Conservation (phyloP, 2,797 vertebrate species). For the Artibeus lituratus region DNA sequence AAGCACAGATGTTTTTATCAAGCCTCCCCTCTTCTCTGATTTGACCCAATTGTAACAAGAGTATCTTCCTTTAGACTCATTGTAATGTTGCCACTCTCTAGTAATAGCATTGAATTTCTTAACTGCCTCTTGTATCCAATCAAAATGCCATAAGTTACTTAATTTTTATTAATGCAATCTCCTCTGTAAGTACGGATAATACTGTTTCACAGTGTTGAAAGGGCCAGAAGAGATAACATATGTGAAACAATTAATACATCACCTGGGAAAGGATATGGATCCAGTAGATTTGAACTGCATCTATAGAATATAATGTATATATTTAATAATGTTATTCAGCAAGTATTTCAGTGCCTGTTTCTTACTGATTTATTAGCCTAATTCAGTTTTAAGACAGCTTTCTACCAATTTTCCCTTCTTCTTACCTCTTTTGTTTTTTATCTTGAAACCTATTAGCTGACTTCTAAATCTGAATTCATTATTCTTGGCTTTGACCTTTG, state of each 20-base stretch:
- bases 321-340: not conserved
- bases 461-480: not conserved
- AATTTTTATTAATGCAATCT: not conserved
- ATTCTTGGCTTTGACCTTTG: constrained; percentile 2
- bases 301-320: not conserved
- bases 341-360: not conserved
- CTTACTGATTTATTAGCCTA: constrained; percentile 18
- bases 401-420: not conserved
- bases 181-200: not conserved
- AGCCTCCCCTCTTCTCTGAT: not conserved
- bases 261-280: not conserved
- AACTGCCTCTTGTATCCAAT: not conserved
- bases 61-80: not conserved
- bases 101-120: not conserved
- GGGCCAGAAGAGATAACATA: not conserved
- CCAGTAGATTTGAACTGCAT: not conserved
- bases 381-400: not conserved
- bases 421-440: not conserved
- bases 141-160: not conserved
- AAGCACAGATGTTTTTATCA: not conserved
- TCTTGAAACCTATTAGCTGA: not conserved
- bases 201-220: not conserved
- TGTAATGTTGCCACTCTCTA: not conserved
- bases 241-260: not conserved
- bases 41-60: not conserved